Base-by-base conservation (phyloP, 2,888 invertebrate species). In the Allophyes oxyacanthae region DNA sequence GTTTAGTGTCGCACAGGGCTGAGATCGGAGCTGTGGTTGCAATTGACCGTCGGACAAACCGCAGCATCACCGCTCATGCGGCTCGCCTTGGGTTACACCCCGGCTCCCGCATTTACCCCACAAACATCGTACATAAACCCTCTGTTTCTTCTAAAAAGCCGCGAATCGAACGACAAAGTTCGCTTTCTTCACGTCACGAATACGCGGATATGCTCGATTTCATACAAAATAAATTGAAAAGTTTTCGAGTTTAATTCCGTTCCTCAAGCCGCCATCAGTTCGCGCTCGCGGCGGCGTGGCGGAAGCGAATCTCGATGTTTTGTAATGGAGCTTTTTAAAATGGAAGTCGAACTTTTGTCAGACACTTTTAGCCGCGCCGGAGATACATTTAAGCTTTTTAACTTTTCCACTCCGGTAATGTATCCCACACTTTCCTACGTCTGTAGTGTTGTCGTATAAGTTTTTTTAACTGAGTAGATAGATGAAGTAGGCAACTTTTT, bases 251-350 rank as follows among this genome's bases (percentile, higher is more conserved):
- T 89, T 91, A 91, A 92, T 91, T 91, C 92, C 81, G 85, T 86
- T 86, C 79, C 79, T 83, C 77, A 84, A 85, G 84, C 86, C 86
- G 78, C 83, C 87, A 86, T 86, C 88, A 87, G 86, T 84, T 86
- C 83, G 82, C 86, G 85, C 85, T 85, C 85, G 87, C 87, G 85
- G 84, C 84, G 83, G 85, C 88, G 88, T 88, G 85, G 90, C 92
- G 92, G 92, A 94, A 93, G 88, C 90, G 92, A 92, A 91, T 92
- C 94, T 89, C 92, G 91, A 94, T 94, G 94, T 94, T 94, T 93
- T 92, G 93, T 93, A 93, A 93, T 94, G 93, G 93, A 92, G 93
- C 94, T 94, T 93, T 94, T 94, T 94, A 94, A 93, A 94, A 94
- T 93, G 92, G 91, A 91, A 93, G 91, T 91, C 92, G 92, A 94